Evolutionary conservation across 2,113 vertebrate genomes (phyloP), one percentile per base, ranked within the genome.

Genomic region (Megaceryle maxima): DNA sequence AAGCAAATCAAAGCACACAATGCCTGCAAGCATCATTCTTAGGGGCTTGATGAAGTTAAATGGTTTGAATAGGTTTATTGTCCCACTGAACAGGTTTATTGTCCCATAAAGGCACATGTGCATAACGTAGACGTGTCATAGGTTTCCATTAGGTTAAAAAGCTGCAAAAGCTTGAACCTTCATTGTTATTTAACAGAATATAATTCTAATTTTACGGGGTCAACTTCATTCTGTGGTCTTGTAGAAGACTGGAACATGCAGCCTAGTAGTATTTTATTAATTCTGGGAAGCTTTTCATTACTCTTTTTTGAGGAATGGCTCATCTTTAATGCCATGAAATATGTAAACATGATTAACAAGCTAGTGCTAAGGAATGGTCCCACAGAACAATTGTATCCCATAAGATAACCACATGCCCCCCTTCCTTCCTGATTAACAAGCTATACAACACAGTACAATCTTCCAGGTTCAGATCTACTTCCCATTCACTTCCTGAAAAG

Each of bases 401-500:
- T 68, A 93, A 94, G 94, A 94, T 95, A 95, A 92, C 91, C 94
- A 94, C 39, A 96, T 86, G 53, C 85, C 90, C 92, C 83, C 1
- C 63, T 96, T 95, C 94, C 94, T 96, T 96, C 96, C 94, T 97
- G 78, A 50, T 80, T 88, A 93, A 67, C 37, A 86, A 81, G 92
- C 91, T 67, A 11, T 51, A 72, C 87, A 87, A 56, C 75, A 39
- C 55, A 77, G 55, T 80, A 57, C 78, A 88, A 67, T 76, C 94
- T 89, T 93, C 74, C 92, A 95, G 93, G 93, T 76, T 87, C 94
- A 96, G 87, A 96, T 96, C 92, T 91, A 94, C 93, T 96, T 96
- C 82, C 90, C 53, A 92, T 94, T 93, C 75, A 90, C 87, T 96
- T 96, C 94, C 95, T 95, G 85, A 95, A 92, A 92, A 93, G 93